A percentile compares a stretch with the other conserved stretches of the same genome.
These are phyloP conservation scores for Podabrus alpinus DNA, from an alignment of 2,888 invertebrate species.

Conservation along the genomic window DNA sequence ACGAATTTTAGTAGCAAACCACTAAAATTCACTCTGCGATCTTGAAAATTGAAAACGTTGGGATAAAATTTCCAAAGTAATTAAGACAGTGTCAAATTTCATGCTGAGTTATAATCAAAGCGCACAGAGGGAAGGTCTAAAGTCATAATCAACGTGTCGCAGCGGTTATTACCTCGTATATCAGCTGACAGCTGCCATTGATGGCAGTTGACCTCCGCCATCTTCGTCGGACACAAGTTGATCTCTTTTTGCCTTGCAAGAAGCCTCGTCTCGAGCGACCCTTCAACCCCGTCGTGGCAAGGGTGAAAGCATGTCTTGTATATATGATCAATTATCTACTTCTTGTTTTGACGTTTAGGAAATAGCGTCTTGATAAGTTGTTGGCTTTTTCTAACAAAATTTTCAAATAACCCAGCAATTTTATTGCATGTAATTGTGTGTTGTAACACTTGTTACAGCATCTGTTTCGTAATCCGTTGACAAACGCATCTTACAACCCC, in stretches of 20 bases:
- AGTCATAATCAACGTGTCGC: conserved; percentile 50
- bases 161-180: conserved; percentile 57
- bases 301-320: conserved; percentile 38
- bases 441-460: conserved; percentile 2
- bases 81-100: conserved; percentile 31
- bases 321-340: conserved; percentile 55
- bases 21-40: neutral
- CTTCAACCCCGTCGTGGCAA: conserved; percentile 27
- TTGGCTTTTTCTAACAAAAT: conserved; percentile 5
- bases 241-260: conserved; percentile 27
- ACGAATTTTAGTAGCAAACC: no score
- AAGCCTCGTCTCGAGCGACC: conserved; percentile 10
- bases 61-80: conserved; percentile 17
- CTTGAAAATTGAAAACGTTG: neutral
- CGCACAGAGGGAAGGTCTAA: conserved; percentile 27
- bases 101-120: conserved; percentile 22
- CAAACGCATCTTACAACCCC: conserved; percentile 25
- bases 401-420: conserved; percentile 2
- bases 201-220: conserved; percentile 49
- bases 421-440: neutral
- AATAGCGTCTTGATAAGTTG: conserved; percentile 48
- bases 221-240: conserved; percentile 28
- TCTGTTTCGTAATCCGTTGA: conserved; percentile 21
- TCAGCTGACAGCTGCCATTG: conserved; percentile 58
- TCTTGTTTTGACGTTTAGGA: conserved; percentile 57